Conservation (phyloP, 2,888 invertebrate genomes). For the Aphodius granarius region DNA sequence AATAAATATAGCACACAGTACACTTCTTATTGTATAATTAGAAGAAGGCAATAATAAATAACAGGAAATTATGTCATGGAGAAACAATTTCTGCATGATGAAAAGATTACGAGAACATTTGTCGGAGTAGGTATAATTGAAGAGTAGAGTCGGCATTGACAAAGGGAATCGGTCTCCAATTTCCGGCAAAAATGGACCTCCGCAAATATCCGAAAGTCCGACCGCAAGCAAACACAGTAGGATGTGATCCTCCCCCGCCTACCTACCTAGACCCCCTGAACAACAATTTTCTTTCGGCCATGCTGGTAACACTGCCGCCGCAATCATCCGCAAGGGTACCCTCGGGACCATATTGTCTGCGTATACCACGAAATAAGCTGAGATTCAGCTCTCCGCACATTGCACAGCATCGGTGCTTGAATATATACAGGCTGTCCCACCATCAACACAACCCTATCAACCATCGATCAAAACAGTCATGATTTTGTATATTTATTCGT, state of each 20-base stretch:
- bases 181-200: slow-evolving; percentile 31
- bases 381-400: slow-evolving; percentile 18
- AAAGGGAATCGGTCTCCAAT: slow-evolving; percentile 31
- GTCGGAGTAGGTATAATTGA: slow-evolving; percentile 22
- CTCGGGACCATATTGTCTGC: slow-evolving; percentile 47
- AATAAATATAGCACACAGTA: too few relatives aligned
- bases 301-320: slow-evolving; percentile 38
- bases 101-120: slow-evolving; percentile 14
- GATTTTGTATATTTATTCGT: too few relatives aligned
- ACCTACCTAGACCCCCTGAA: slow-evolving; percentile 30
- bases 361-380: slow-evolving; percentile 40
- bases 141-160: slow-evolving; percentile 23
- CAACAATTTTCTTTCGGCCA: slow-evolving; percentile 42
- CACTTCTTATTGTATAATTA: too few relatives aligned
- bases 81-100: slow-evolving; percentile 1
- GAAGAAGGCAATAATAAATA: too few relatives aligned
- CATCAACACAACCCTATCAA: too few relatives aligned
- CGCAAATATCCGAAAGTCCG: slow-evolving; percentile 34
- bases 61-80: slow-evolving; percentile 4
- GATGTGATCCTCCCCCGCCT: slow-evolving; percentile 19
- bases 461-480: too few relatives aligned
- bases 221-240: slow-evolving; percentile 32
- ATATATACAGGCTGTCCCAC: too few relatives aligned
- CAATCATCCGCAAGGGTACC: slow-evolving; percentile 48
- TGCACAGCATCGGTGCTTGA: not conserved